Conservation (phyloP, 1,140 invertebrate genomes). For the Phthorimaea operculella region DNA sequence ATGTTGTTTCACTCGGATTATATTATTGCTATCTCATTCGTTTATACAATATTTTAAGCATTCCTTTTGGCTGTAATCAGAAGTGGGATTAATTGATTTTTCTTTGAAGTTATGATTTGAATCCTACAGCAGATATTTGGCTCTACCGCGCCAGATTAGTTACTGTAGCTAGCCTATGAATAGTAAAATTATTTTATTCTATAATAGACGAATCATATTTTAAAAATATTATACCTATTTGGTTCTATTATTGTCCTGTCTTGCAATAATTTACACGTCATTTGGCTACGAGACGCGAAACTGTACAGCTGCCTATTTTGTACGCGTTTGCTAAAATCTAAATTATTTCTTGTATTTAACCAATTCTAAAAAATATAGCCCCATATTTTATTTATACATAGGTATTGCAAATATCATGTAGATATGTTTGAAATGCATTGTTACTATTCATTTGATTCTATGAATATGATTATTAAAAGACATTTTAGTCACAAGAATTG, state of each 20-base stretch:
- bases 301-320: not conserved
- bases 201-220: slow-evolving; percentile 17
- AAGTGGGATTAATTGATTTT: too few species aligned
- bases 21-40: too few species aligned
- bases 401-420: too few species aligned
- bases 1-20: too few species aligned
- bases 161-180: not conserved
- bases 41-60: too few species aligned
- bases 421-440: too few species aligned
- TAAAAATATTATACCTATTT: not conserved
- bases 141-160: not conserved
- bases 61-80: too few species aligned
- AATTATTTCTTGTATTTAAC: slow-evolving; percentile 25
- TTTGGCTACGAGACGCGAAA: slow-evolving; percentile 4
- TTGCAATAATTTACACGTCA: not conserved
- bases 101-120: not conserved
- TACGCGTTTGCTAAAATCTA: slow-evolving; percentile 13
- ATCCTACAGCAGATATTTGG: not conserved
- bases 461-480: too few species aligned
- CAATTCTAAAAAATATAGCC: not conserved
- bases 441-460: too few species aligned
- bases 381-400: too few species aligned
- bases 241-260: too few species aligned
- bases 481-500: too few species aligned
- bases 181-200: slow-evolving; percentile 29